Evolutionary conservation across 2,113 vertebrate genomes (phyloP), one percentile per base, ranked within the genome.

Genomic region (Gnathonemus echidnorhynchus): DNA sequence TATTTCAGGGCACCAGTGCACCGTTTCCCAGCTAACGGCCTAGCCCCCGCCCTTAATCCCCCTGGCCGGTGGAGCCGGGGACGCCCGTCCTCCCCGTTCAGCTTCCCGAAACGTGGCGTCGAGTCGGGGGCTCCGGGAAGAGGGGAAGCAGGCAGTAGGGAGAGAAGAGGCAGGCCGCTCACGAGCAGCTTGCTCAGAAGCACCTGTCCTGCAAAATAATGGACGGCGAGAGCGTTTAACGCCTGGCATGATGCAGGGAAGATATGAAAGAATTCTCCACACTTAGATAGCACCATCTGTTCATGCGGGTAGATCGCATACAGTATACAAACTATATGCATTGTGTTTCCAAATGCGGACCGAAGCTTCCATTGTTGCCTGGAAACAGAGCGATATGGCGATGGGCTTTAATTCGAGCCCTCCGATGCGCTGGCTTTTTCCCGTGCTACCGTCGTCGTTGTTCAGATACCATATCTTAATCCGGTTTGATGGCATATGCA

Each of bases 271-370:
- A 88, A 90, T 80, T 88, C 89, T 80, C 89, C 86, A 53, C 86
- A 90, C 58, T 90, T 87, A 87, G 89, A 88, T 87, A 87, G 39
- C n/a, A 49, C 89, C 89, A 90, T 90, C 89, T 90, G 89, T 88
- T 90, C 89, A 27, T 80, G 62, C 17, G 35, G 86, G 86, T 87
- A 48, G 85, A 77, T 80, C n/a, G 48, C 89, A 77, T 66, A 46
- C 86, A 56, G 49, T 90, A 90, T 88, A 74, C 62, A 90, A 77
- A 88, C 89, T 90, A 88, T 90, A 90, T 56, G 62, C 31, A 86
- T 48, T 52, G 66, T 87, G 89, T 88, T 90, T 90, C 86, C 86
- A 80, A 88, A 90, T 66, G 31, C 66, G 45, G 35, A 80, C 86
- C 24, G 58, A 77, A 88, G 89, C 66, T 53, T 80, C 49, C 49